Base-by-base conservation (phyloP, 2,113 vertebrate species). In the Taurulus bubalis region DNA sequence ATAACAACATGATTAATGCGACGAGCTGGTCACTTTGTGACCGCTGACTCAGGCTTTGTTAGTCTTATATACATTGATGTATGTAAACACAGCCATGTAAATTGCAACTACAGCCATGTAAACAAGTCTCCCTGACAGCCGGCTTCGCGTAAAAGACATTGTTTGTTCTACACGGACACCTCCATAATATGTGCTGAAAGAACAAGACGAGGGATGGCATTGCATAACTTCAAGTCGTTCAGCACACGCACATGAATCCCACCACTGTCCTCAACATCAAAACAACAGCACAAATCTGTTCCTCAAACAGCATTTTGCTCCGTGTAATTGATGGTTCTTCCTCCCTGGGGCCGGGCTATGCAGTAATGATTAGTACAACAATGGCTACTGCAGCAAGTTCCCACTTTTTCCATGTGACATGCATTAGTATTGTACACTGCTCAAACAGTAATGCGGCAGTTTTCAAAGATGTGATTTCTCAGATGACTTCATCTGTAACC, bases 1-100 rank as follows among this genome's bases (percentile, higher is more conserved):
- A 20, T 51, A 22, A 22, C 75, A 56, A 5, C 32, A 68, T 80
- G 80, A 91, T 66, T 73, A 74, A 76, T 87, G 68, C 3, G 18
- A 20, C 40, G 0, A 45, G 60, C 7, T 72, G n/a, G 64, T 85
- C 15, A 71, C 10, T 9, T 32, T 34, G 75, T 90, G 88, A 85
- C 58, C 38, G 18, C n/a, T 28, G 14, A 12, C 8, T 81, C 51
- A 38, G 26, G 69, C 69, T 83, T 69, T 59, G 75, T 79, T 74
- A 63, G 87, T 59, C 42, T 81, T 18, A 6, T 8, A 74, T 15
- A 64, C 64, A 40, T 36, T 22, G 0, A 51, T 26, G 3, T 1
- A 26, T 36, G 15, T 36, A 14, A 16, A 32, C 55, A 42, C 8
- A 22, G 34, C 15, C 56, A 36, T 28, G 22, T 30, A 51, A 40